Evolutionary conservation across 2,113 vertebrate species (phyloP).

Genomic region (Dascyllus trimaculatus): DNA sequence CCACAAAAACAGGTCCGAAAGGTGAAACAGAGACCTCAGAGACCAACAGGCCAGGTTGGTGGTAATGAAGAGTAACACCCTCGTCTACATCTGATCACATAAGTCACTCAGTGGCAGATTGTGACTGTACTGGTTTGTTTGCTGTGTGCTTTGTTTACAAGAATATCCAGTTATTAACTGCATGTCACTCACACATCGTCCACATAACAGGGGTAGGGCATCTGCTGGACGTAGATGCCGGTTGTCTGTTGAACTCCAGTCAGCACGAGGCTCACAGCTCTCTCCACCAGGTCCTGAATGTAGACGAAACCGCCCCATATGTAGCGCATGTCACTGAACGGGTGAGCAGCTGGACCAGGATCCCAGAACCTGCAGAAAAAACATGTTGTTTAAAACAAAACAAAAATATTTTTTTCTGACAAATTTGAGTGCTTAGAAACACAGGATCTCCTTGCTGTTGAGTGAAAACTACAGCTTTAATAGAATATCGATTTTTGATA

Average conservation of each 20-base stretch:
- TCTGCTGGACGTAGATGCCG: constrained; percentile 92
- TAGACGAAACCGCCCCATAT: constrained; percentile 92
- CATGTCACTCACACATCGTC: constrained; percentile 87
- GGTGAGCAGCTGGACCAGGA: constrained; percentile 88
- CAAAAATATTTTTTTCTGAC: background rate
- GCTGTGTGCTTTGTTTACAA: background rate
- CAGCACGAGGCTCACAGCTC: constrained; percentile 84
- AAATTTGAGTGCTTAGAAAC: background rate
- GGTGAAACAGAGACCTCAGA: too few species aligned
- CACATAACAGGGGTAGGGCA: constrained; percentile 94
- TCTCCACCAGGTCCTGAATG: constrained; percentile 93
- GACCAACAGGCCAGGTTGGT: too few species aligned
- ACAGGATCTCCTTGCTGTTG: background rate
- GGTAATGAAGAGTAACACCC: too few species aligned
- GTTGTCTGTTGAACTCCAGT: constrained; percentile 68
- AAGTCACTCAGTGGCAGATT: too few species aligned
- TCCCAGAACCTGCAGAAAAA: constrained; percentile 90
- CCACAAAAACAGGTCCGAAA: too few species aligned
- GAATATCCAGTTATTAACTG: background rate
- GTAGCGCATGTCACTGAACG: constrained; percentile 90
- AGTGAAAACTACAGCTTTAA: background rate
- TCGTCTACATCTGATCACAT: too few species aligned
- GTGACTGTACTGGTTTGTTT: too few species aligned
- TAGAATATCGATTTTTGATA: background rate
- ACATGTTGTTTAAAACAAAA: background rate